Evolutionary conservation across 37 sponge, comb jelly and placozoan genomes (phyloP).

Genomic region (Oscarella lobularis): DNA sequence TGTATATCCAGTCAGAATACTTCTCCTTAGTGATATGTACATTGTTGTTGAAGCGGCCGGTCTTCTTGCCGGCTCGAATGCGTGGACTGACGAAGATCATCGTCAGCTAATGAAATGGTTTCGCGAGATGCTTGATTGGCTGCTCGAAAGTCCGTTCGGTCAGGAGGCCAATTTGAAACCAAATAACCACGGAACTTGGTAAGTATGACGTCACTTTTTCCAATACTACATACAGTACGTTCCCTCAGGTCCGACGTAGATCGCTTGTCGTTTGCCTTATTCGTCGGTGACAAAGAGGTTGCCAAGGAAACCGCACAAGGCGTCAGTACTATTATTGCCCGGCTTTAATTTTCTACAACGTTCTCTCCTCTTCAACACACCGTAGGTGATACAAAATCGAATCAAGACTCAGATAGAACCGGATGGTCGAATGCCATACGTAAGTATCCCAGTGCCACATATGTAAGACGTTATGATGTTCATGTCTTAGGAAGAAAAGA

Average conservation of each 20-base stretch:
- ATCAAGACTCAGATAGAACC: slow-evolving; percentile 1
- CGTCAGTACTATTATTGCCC: neutral
- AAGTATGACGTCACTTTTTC: neutral
- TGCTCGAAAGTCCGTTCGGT: neutral
- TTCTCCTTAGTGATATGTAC: too few relatives aligned
- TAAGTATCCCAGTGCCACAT: neutral
- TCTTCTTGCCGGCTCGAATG: neutral
- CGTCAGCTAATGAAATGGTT: neutral
- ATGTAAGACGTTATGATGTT: neutral
- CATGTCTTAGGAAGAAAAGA: neutral
- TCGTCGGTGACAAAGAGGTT: neutral
- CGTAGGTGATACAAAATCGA: neutral
- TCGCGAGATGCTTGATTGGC: neutral
- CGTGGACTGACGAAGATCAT: neutral
- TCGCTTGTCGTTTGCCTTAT: neutral
- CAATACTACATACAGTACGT: slow-evolving; percentile 4
- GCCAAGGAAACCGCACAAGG: neutral
- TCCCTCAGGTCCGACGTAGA: neutral
- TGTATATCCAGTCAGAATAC: too few relatives aligned
- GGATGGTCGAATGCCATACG: neutral
- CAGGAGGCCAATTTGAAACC: neutral
- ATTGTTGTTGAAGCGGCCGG: neutral
- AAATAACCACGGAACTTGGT: slow-evolving; percentile 8
- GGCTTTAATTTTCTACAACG: too few relatives aligned
- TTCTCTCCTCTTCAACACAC: too few relatives aligned